Base-by-base conservation (phyloP, 2,113 vertebrate genomes). In the Microcebus griseorufus region DNA sequence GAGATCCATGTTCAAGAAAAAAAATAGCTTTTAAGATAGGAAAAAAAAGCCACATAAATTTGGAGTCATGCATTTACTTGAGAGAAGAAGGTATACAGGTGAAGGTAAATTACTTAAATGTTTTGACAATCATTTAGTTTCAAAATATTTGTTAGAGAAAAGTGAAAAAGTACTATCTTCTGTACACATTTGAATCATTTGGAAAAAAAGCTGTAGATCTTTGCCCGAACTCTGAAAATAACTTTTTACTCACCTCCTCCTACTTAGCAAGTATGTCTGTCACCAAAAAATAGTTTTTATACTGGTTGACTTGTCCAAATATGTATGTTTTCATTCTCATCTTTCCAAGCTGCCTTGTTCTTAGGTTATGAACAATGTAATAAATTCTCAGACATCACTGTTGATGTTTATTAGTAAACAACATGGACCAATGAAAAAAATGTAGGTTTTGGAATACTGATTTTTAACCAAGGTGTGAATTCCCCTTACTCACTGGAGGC, bases 171-270 rank as follows among this genome's bases (percentile, higher is more conserved):
- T 25, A 67, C 13, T 83, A 3, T 78, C 34, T 93, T 22, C 67
- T 22, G 81, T 55, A 53, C 0, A 23, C 18, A 78, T 96, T 96
- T 79, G 6, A 86, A 70, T 64, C 53, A 97, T 78, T 72, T 88
- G 55, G 14, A 45, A 64, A 81, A 94, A 80, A 81, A 22, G 25
- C 42, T 78, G 42, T 14, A 92, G 5, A 53, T 88, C n/a, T 96
- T 96, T 92, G 18, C 73, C 18, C 6, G 75, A 69, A 92, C 25
- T 37, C 75, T 89, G 16, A 90, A 92, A 95, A 75, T 73, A 92
- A 27, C 4, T 10, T 62, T 22, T 93, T 90, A 65, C 9, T 64
- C 22, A 90, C 53, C 12, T 73, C n/a, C 18, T 82, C 25, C 55
- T 88, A 53, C 34, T 93, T 53, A 64, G 18, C 32, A 87, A 92